Evolutionary conservation across 2,113 vertebrate genomes (phyloP).

Genomic region (Siniperca knerii): DNA sequence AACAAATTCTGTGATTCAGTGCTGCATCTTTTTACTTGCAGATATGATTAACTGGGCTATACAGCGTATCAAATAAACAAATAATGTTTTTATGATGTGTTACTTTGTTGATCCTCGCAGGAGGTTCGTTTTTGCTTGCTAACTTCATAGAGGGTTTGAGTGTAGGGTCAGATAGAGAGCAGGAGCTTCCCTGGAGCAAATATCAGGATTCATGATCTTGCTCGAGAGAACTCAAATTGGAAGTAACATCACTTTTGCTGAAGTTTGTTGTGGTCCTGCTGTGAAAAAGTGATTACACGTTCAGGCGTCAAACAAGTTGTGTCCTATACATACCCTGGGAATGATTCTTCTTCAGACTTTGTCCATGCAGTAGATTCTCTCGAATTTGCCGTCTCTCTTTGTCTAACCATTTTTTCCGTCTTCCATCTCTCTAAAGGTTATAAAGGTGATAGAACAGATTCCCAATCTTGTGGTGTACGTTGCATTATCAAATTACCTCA

Average conservation of each 20-base stretch:
- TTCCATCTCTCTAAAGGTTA: neutral
- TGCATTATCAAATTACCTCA: neutral
- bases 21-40: conserved; percentile 42
- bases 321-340: neutral
- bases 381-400: neutral
- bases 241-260: conserved; percentile 1
- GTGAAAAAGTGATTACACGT: conserved; percentile 25
- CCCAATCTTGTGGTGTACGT: neutral
- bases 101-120: conserved; percentile 9
- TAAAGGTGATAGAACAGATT: too few species aligned
- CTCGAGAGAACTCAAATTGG: conserved; percentile 18
- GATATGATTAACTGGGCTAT: conserved; percentile 48
- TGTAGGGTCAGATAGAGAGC: conserved; percentile 48
- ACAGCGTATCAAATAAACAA: conserved; percentile 31
- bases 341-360: neutral
- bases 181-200: conserved; percentile 24
- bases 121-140: neutral
- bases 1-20: conserved; percentile 38
- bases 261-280: conserved; percentile 13
- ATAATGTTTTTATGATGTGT: conserved; percentile 23
- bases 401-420: neutral
- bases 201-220: conserved; percentile 30
- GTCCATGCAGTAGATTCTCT: neutral
- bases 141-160: conserved; percentile 27
- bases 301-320: neutral